Conservation (phyloP, 2,113 vertebrate genomes). For the Myotis lucifugus region DNA sequence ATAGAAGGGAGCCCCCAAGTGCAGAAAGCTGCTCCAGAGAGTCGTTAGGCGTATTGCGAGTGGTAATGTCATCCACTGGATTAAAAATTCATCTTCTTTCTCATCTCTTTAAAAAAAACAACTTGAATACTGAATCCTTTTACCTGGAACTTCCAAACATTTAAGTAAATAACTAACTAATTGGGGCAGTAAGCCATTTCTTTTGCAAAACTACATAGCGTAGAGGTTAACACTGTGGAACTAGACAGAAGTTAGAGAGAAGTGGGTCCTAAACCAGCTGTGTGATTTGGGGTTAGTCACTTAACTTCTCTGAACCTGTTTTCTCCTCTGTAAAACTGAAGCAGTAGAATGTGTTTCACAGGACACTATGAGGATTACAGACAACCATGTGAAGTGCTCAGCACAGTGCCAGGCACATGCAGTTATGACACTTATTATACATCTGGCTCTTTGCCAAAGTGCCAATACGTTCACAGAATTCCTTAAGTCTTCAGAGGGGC, state of each 20-base stretch:
- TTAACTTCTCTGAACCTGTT: background rate
- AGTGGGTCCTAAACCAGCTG: background rate
- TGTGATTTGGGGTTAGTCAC: background rate
- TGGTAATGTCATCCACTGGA: background rate
- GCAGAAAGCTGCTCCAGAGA: background rate
- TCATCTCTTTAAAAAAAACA: background rate
- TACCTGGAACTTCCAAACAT: conserved; percentile 4
- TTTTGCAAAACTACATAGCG: background rate
- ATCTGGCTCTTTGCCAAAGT: background rate
- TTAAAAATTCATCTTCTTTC: background rate
- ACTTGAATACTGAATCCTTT: background rate
- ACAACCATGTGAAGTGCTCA: background rate
- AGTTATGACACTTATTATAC: background rate
- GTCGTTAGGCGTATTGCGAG: background rate
- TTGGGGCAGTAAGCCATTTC: background rate
- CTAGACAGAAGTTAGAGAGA: background rate
- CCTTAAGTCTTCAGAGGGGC: background rate
- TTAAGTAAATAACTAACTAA: conserved; percentile 43
- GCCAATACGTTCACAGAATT: background rate
- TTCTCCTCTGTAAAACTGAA: conserved; percentile 15
- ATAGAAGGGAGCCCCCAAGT: background rate
- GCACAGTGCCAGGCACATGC: background rate
- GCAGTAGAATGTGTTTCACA: background rate
- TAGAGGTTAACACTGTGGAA: background rate
- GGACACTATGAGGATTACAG: background rate